A percentile compares a stretch with the other conserved stretches of the same genome.
phyloP scores from a whole-genome alignment of 2,888 invertebrate species.

The Cantharis nigra region DNA sequence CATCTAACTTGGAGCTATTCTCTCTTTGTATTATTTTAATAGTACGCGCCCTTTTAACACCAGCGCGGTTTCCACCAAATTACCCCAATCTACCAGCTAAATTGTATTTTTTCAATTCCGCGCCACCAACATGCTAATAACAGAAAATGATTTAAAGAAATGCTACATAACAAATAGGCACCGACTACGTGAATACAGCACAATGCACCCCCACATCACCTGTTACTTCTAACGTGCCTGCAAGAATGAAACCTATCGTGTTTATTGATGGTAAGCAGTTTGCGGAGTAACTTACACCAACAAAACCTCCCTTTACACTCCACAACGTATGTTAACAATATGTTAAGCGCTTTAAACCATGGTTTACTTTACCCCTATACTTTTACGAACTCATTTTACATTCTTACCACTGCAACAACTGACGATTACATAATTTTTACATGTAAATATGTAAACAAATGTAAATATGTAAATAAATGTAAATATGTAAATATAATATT shows the following conservation, averaged over 20 bases:
- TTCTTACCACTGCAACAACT: background rate
- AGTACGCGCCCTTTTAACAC: constrained; percentile 32
- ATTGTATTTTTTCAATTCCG: background rate
- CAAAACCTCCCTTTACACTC: background rate
- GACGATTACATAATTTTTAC: no score
- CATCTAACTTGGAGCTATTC: constrained; percentile 32
- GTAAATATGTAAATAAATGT: no score
- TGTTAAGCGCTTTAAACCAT: background rate
- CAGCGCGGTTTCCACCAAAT: constrained; percentile 25
- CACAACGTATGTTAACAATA: background rate
- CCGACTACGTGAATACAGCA: background rate
- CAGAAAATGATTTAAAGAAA: background rate
- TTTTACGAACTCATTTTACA: background rate
- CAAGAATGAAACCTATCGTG: background rate
- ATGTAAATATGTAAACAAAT: no score
- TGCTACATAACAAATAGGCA: background rate
- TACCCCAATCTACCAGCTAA: background rate
- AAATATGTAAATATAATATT: no score
- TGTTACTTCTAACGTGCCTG: background rate
- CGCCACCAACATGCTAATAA: background rate
- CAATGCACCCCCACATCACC: background rate
- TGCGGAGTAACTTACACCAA: background rate
- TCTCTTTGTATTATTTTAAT: constrained; percentile 31
- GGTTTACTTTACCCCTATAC: background rate
- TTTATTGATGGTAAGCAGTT: background rate